A percentile compares a stretch with the other conserved stretches of the same genome.
These are phyloP conservation scores for Aptenodytes patagonicus DNA, from an alignment of 2,113 vertebrate genomes.

Conservation along the genomic window DNA sequence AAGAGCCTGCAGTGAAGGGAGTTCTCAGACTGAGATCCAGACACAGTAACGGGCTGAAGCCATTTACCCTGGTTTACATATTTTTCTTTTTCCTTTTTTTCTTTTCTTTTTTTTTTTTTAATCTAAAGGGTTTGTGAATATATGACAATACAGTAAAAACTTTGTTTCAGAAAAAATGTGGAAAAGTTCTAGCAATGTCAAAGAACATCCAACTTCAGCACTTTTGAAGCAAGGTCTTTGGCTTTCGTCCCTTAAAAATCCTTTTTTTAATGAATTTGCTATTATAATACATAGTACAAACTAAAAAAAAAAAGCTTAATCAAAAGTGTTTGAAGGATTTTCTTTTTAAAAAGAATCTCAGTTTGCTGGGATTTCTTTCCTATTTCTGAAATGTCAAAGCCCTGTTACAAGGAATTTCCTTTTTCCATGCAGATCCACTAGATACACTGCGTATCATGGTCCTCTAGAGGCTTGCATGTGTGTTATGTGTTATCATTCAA, in stretches of 20 bases:
- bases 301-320: background rate
- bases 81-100: no score
- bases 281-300: background rate
- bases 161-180: background rate
- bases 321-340: background rate
- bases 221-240: background rate
- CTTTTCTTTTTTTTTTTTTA: background rate
- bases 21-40: background rate
- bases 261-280: background rate
- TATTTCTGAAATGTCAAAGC: background rate
- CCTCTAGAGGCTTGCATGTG: background rate
- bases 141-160: background rate
- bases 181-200: background rate
- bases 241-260: background rate
- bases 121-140: background rate
- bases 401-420: background rate
- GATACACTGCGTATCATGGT: background rate
- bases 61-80: background rate
- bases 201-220: background rate
- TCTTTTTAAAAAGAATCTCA: background rate
- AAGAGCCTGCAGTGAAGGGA: background rate
- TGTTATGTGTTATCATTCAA: background rate
- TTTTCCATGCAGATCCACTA: background rate
- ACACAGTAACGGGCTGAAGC: background rate
- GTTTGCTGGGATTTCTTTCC: background rate